phyloP scores from a whole-genome alignment of 2,888 invertebrate species.

The Meandrusa payeni region DNA sequence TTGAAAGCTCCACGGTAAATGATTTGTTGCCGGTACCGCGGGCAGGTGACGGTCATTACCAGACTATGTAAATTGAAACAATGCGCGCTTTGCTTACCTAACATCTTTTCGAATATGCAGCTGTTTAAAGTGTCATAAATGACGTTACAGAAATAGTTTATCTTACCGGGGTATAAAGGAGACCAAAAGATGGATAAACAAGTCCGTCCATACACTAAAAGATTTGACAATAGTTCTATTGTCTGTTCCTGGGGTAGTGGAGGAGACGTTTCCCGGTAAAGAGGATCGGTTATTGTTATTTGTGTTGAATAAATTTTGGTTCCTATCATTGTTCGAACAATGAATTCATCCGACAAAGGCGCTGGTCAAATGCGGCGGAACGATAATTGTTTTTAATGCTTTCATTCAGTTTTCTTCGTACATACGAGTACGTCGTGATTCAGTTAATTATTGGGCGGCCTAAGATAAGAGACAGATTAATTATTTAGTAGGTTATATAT shows the following conservation, averaged over 20 bases:
- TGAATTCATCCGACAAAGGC: constrained; percentile 27
- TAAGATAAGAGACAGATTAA: too few relatives aligned
- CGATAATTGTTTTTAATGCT: constrained; percentile 28
- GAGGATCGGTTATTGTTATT: constrained; percentile 56
- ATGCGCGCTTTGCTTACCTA: constrained; percentile 40
- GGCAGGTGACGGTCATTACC: constrained; percentile 64
- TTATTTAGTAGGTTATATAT: too few relatives aligned
- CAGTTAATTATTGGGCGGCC: too few relatives aligned
- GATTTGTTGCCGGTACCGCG: constrained; percentile 37
- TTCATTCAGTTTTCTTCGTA: too few relatives aligned
- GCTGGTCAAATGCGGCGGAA: constrained; percentile 27
- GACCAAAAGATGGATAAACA: constrained; percentile 46
- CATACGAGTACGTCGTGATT: too few relatives aligned
- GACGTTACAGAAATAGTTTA: constrained; percentile 51
- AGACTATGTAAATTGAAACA: constrained; percentile 49
- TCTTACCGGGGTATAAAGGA: constrained; percentile 44
- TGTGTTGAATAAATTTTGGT: constrained; percentile 59
- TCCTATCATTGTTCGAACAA: constrained; percentile 13
- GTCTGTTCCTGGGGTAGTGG: constrained; percentile 46
- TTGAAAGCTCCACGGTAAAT: constrained; percentile 29
- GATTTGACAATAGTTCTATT: constrained; percentile 51
- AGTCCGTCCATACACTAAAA: constrained; percentile 32
- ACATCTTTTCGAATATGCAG: constrained; percentile 38
- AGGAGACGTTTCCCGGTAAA: constrained; percentile 57
- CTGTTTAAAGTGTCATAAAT: constrained; percentile 65